Percentiles rank a stretch among this genome's conserved stretches.
These are phyloP conservation scores for Chelon labrosus DNA, from an alignment of 2,797 vertebrate species.

Conservation along the genomic window DNA sequence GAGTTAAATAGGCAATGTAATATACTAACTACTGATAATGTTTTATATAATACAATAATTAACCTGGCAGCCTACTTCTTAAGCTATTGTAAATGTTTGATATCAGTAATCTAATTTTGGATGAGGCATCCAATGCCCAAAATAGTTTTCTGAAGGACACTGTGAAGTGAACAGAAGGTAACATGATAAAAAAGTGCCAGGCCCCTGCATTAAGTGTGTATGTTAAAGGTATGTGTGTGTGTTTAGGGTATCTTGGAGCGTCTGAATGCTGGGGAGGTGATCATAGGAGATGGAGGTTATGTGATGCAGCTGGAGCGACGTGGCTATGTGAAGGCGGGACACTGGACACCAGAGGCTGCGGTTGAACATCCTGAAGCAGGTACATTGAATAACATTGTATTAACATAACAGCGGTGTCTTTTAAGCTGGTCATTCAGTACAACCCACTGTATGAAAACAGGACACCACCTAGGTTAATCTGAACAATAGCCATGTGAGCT, in stretches of 20 bases:
- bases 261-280: conserved; percentile 87
- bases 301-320: conserved; percentile 91
- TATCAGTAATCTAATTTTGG: no score
- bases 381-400: conserved; percentile 33
- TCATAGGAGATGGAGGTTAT: conserved; percentile 92
- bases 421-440: no score
- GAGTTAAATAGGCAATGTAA: neutral
- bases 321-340: conserved; percentile 91
- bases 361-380: conserved; percentile 92
- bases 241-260: conserved; percentile 89
- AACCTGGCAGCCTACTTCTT: neutral
- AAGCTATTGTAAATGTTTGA: neutral
- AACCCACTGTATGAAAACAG: no score
- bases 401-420: neutral
- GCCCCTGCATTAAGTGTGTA: neutral
- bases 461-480: no score
- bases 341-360: conserved; percentile 91
- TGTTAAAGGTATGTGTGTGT: neutral
- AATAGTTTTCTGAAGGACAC: no score
- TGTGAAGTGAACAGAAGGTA: no score
- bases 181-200: no score
- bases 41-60: neutral
- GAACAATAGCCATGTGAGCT: no score
- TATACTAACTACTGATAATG: neutral
- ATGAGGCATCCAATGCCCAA: no score